phyloP scores from a whole-genome alignment of 2,113 vertebrate genomes.

The Oryzias melastigma region DNA sequence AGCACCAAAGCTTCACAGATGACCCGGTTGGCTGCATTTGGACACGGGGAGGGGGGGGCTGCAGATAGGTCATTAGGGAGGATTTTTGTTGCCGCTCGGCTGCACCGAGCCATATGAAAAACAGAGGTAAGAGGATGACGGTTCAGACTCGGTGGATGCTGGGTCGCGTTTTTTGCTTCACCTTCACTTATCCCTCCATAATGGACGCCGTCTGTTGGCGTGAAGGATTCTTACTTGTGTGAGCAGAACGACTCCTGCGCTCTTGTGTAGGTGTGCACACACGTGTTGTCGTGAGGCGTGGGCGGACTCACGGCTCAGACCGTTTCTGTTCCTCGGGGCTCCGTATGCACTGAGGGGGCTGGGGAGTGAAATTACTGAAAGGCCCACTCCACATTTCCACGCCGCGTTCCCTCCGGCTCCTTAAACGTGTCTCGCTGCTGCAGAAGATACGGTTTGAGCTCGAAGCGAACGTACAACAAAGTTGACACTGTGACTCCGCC shows the following conservation, averaged over 20 bases:
- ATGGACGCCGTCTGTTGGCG: background rate
- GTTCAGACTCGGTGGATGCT: too few species aligned
- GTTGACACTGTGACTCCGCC: slow-evolving; percentile 7
- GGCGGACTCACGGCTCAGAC: slow-evolving; percentile 56
- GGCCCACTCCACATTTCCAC: slow-evolving; percentile 46
- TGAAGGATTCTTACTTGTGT: background rate
- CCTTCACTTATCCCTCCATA: too few species aligned
- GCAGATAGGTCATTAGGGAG: too few species aligned
- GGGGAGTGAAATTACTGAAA: slow-evolving; percentile 40
- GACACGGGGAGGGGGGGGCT: too few species aligned
- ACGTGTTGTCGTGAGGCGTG: slow-evolving; percentile 42
- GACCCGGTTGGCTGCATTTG: too few species aligned
- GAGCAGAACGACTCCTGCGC: background rate
- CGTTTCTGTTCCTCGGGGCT: slow-evolving; percentile 42
- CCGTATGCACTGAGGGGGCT: slow-evolving; percentile 34
- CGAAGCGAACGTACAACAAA: background rate
- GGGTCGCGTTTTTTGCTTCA: too few species aligned
- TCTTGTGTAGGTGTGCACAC: too few species aligned
- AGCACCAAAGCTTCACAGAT: too few species aligned
- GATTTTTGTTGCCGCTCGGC: too few species aligned
- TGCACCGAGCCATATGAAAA: too few species aligned
- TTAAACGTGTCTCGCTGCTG: slow-evolving; percentile 13
- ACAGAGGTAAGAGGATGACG: too few species aligned
- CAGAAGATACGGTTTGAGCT: slow-evolving; percentile 9
- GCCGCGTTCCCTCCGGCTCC: slow-evolving; percentile 26